Conservation (phyloP, 30 jellyfish, hydroid and myxozoan species). For the Hydra vulgaris region DNA sequence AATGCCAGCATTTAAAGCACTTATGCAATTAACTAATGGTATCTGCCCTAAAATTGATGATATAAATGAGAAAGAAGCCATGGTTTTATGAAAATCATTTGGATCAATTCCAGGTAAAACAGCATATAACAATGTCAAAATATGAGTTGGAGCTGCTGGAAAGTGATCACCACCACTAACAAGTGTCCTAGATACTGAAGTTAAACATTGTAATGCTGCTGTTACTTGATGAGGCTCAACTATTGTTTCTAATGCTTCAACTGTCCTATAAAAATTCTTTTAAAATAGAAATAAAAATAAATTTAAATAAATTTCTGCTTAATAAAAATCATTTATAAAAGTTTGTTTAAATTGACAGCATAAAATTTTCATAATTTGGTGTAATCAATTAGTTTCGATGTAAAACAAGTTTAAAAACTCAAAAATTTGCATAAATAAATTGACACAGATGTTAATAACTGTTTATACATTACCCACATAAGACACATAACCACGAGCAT, state of each 20-base stretch:
- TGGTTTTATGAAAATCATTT: conserved; percentile 71
- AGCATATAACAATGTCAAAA: conserved; percentile 51
- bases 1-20: conserved; percentile 46
- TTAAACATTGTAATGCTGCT: conserved; percentile 74
- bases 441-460: too few species aligned
- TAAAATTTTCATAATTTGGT: too few species aligned
- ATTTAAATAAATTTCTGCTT: too few species aligned
- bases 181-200: conserved; percentile 59
- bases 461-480: too few species aligned
- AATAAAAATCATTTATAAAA: too few species aligned
- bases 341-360: too few species aligned
- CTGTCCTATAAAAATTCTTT: conserved; percentile 70
- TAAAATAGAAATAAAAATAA: not conserved
- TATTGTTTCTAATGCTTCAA: conserved; percentile 75
- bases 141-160: conserved; percentile 73
- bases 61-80: conserved; percentile 57
- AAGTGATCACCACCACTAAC: conserved; percentile 49
- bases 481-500: too few species aligned
- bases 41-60: conserved; percentile 56
- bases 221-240: conserved; percentile 89
- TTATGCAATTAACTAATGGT: conserved; percentile 83
- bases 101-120: conserved; percentile 92
- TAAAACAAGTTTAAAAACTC: too few species aligned
- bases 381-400: too few species aligned
- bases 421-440: too few species aligned